phyloP scores from a whole-genome alignment of 2,888 invertebrate genomes.

The Celastrina argiolus region DNA sequence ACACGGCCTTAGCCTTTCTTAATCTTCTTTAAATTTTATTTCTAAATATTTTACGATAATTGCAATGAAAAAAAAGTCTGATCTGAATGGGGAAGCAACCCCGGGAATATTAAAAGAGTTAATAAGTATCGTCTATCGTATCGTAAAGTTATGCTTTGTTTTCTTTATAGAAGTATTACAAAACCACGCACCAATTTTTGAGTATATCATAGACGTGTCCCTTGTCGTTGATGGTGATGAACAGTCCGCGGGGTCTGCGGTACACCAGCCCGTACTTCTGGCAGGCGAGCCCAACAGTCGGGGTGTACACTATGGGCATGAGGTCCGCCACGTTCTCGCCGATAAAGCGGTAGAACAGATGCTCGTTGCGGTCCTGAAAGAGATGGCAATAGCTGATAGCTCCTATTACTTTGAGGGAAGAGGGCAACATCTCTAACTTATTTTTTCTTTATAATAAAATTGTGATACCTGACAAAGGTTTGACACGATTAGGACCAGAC shows the following conservation, averaged over 20 bases:
- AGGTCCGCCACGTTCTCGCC: slow-evolving; percentile 91
- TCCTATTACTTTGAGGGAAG: neutral
- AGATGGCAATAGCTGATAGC: neutral
- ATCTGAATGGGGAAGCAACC: too few species aligned
- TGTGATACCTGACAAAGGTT: too few species aligned
- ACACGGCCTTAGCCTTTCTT: too few species aligned
- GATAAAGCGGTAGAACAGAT: slow-evolving; percentile 94
- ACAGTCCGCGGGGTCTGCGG: slow-evolving; percentile 94
- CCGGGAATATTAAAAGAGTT: too few species aligned
- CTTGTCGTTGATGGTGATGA: slow-evolving; percentile 96
- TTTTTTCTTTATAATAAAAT: too few species aligned
- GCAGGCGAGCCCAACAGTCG: slow-evolving; percentile 97
- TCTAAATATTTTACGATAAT: too few species aligned
- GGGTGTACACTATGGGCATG: slow-evolving; percentile 99
- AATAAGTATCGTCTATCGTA: too few species aligned
- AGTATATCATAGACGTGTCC: slow-evolving; percentile 96
- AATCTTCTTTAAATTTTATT: too few species aligned
- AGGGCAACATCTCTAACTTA: too few species aligned
- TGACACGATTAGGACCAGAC: too few species aligned
- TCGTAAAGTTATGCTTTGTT: too few species aligned
- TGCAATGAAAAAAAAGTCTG: too few species aligned
- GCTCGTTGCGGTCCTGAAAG: slow-evolving; percentile 94
- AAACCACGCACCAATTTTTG: slow-evolving; percentile 87
- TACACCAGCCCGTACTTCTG: slow-evolving; percentile 97
- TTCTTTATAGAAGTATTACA: neutral